Evolutionary conservation across 2,888 invertebrate genomes (phyloP), one percentile per base, ranked within the genome.

Genomic region (Dinocampus coccinellae): DNA sequence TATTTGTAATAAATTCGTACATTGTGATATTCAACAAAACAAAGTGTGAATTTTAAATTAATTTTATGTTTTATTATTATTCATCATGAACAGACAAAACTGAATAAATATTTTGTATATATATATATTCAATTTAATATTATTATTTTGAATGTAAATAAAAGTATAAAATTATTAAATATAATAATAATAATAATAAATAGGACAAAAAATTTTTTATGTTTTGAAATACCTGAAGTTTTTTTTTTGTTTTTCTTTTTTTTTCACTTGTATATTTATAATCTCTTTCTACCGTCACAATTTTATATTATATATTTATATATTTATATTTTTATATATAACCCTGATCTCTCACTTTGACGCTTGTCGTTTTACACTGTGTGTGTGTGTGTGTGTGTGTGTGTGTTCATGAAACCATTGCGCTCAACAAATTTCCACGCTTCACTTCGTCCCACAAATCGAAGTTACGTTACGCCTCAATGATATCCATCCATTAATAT

Each of bases 371-470:
- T 53, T 34, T 64, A 64, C 34, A 36, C 33, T 34, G 53, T 22
- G 10, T 29, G 39, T 36, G 10, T 20, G 52, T 29, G 47, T 29
- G n/a, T n/a, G n/a, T 34, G 53, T 22, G 10, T 29, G 39, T 36
- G 10, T 20, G 52, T 29, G 47, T 29, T n/a, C n/a, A n/a, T n/a
- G n/a, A 63, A 3, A 47, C 39, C 62, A 62, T 29, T 4, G 13
- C 63, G 63, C 42, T 47, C 42, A 26, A 34, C 61, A 52, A 70
- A 60, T 58, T 60, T 70, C 65, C 65, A 70, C 64, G 70, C 60
- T 70, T 47, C 65, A 70, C 58, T 70, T 47, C 42, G 39, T 39
- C n/a, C 24, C 16, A 47, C 60, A 70, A 70, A 70, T 70, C 47
- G 60, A 65, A 58, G 52, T 60, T 47, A 60, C 47, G 70, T 70